Evolutionary conservation across 1,140 invertebrate species (phyloP), one percentile per base, ranked within the genome.

Genomic region (Trichoplusia ni): DNA sequence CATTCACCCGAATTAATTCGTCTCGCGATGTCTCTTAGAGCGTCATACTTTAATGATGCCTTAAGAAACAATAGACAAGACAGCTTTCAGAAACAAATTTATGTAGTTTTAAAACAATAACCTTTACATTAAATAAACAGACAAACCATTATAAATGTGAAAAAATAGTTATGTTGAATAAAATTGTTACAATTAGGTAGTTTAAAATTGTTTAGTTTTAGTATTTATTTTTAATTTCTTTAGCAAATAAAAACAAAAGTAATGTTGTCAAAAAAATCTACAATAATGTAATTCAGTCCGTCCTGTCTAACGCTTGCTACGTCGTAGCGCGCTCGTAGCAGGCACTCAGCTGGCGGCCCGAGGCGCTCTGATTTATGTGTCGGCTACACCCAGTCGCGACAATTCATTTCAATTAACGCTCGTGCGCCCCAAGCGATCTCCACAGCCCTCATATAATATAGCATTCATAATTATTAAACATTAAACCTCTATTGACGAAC

Each of bases 371-470:
- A 90, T 90, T 90, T 86, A 90, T 89, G 82, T 84, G 71, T 79
- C 79, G 63, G 76, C 84, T 80, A 80, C 83, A 82, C 75, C 77
- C 76, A 81, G 73, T 74, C 77, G 81, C 81, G 84, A 90, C 87
- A 88, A 90, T 90, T 90, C 87, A 90, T 90, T 90, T 90, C 87
- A 90, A 90, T 90, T 90, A 90, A 78, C 78, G 82, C 80, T 59
- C 62, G 49, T 64, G 68, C 78, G 77, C 80, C 84, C 69, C 74
- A 61, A 77, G 80, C 79, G 59, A 53, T 78, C 67, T 31, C n/a
- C n/a, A n/a, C n/a, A n/a, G 11, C 47, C 40, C 46, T 63, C 42
- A 53, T 60, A 35, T 58, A 47, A 47, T 60, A 35, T 58, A 47
- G 35, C 38, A 60, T 47, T 60, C 40, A 60, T 51, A 62, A 46